These are phyloP conservation scores for Scaptomyza graminum DNA, from an alignment of 1,140 invertebrate genomes.

Conservation along the genomic window DNA sequence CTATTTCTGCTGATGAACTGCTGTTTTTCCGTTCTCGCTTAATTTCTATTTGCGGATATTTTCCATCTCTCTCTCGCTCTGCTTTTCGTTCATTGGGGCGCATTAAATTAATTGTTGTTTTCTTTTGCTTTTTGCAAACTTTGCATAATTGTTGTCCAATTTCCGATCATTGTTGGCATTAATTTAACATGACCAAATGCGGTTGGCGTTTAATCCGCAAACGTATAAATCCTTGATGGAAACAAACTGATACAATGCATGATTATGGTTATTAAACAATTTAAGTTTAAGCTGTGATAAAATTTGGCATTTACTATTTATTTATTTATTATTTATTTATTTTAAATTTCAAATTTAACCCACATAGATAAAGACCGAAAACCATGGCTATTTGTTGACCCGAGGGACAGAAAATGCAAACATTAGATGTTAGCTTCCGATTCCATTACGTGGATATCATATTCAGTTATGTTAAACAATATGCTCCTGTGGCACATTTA, in stretches of 20 bases:
- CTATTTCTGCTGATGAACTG: constrained; percentile 69
- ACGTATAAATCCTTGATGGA: neutral
- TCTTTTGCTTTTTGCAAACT: constrained; percentile 31
- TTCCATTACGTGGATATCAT: constrained; percentile 17
- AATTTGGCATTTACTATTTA: too few relatives aligned
- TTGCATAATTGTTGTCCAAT: constrained; percentile 42
- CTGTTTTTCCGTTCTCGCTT: constrained; percentile 27
- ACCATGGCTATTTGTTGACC: neutral
- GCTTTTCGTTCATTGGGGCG: constrained; percentile 39
- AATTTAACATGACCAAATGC: constrained; percentile 13
- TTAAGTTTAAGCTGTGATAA: too few relatives aligned
- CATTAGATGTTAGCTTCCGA: constrained; percentile 17
- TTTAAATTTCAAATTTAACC: constrained; percentile 4
- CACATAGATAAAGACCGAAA: neutral
- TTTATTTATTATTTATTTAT: too few relatives aligned
- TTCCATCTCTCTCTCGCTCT: neutral
- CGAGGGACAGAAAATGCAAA: neutral
- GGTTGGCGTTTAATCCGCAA: constrained; percentile 1
- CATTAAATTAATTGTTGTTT: constrained; percentile 71
- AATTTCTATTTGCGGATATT: neutral
- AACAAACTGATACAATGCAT: neutral
- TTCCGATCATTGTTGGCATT: constrained; percentile 34
- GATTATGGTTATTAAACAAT: too few relatives aligned
- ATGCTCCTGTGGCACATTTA: constrained; percentile 26
- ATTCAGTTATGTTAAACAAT: neutral